A percentile compares a stretch with the other conserved stretches of the same genome.
Evolutionary conservation across 1,140 invertebrate species (phyloP).

Genomic region (Drosophila sp.): DNA sequence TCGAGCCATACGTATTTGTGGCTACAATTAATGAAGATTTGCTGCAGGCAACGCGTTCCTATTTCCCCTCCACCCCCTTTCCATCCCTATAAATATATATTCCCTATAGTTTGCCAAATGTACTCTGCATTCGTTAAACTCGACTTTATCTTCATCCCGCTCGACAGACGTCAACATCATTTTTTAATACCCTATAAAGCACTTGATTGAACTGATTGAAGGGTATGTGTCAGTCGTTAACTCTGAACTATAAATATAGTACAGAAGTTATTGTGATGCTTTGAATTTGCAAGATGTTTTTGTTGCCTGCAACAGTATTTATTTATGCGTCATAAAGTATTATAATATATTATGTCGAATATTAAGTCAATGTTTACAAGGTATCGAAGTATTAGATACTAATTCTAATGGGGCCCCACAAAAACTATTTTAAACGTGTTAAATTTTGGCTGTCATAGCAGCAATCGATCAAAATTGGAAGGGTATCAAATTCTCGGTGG

Average conservation of each 20-base stretch:
- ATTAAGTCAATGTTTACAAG: too few relatives aligned
- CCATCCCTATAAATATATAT: background rate
- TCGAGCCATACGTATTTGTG: slow-evolving; percentile 32
- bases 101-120: background rate
- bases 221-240: background rate
- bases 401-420: too few relatives aligned
- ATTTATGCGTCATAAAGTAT: too few relatives aligned
- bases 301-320: too few relatives aligned
- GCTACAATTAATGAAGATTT: slow-evolving; percentile 53
- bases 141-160: slow-evolving; percentile 37
- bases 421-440: too few relatives aligned
- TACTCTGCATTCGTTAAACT: slow-evolving; percentile 22
- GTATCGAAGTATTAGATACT: too few relatives aligned
- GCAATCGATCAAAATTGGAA: too few relatives aligned
- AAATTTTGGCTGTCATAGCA: too few relatives aligned
- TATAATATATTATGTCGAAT: too few relatives aligned
- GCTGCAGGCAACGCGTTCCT: slow-evolving; percentile 24
- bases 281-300: too few relatives aligned
- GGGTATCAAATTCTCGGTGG: background rate
- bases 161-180: slow-evolving; percentile 35
- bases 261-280: too few relatives aligned
- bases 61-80: background rate
- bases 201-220: background rate
- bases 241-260: too few relatives aligned
- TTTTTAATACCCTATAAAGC: slow-evolving; percentile 28